Percentiles rank a stretch among this genome's conserved stretches.
phyloP scores from a whole-genome alignment of 2,797 vertebrate genomes.

The Parauchenoglanis ngamensis region DNA sequence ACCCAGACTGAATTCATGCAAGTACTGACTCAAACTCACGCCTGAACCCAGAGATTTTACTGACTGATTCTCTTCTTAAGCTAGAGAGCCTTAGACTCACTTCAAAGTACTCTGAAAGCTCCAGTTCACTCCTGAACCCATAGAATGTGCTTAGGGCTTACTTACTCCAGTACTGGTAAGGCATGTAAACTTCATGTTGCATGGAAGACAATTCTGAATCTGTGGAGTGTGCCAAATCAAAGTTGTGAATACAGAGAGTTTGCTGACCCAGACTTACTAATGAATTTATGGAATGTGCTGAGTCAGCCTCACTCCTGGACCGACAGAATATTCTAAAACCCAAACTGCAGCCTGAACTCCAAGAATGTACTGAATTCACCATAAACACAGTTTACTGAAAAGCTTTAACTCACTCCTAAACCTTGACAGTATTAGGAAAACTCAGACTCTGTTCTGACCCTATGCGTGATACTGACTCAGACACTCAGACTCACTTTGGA shows the following conservation, averaged over 20 bases:
- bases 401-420: background rate
- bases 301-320: background rate
- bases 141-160: background rate
- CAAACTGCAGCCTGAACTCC: background rate
- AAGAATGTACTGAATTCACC: background rate
- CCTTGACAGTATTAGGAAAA: background rate
- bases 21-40: no score
- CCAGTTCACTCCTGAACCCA: fast-evolving
- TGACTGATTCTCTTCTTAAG: background rate
- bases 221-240: background rate
- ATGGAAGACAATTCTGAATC: background rate
- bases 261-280: background rate
- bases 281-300: background rate
- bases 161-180: background rate
- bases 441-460: background rate
- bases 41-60: background rate
- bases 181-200: background rate
- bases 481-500: background rate
- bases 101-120: background rate
- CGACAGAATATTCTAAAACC: background rate
- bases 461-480: background rate
- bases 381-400: background rate
- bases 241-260: background rate
- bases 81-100: background rate
- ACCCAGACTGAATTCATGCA: background rate